A percentile compares a stretch with the other conserved stretches of the same genome.
These are phyloP conservation scores for Heliconius charithonia DNA, from an alignment of 2,888 invertebrate genomes.

Conservation along the genomic window DNA sequence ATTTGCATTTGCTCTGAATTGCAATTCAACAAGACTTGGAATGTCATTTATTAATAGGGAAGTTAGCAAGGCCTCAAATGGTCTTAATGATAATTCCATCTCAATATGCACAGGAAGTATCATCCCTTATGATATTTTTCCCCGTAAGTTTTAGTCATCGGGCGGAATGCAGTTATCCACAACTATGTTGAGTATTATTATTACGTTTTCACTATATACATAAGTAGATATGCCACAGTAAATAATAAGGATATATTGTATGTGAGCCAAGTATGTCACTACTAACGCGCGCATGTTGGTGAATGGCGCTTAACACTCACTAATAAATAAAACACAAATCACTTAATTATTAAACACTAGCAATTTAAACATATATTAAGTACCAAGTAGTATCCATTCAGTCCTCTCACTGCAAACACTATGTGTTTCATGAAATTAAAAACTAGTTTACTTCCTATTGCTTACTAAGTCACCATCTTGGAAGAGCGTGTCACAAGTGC, in stretches of 20 bases:
- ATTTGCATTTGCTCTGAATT: slow-evolving; percentile 47
- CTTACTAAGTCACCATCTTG: slow-evolving; percentile 65
- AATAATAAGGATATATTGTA: slow-evolving; percentile 71
- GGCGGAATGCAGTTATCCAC: slow-evolving; percentile 85
- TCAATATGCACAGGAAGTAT: slow-evolving; percentile 58
- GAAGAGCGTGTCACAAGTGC: slow-evolving; percentile 66
- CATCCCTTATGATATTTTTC: slow-evolving; percentile 69
- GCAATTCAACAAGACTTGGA: slow-evolving; percentile 82
- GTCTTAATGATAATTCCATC: slow-evolving; percentile 36
- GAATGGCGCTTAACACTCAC: slow-evolving; percentile 64
- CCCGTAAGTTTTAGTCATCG: slow-evolving; percentile 82
- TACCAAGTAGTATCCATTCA: slow-evolving; percentile 57
- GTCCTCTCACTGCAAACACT: slow-evolving; percentile 69
- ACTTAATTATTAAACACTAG: slow-evolving; percentile 72
- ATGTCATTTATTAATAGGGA: slow-evolving; percentile 80
- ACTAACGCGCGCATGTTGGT: slow-evolving; percentile 56
- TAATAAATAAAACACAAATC: slow-evolving; percentile 64
- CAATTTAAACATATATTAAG: slow-evolving; percentile 77
- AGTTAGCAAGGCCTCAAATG: slow-evolving; percentile 59
- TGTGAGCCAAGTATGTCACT: slow-evolving; percentile 68
- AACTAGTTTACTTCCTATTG: slow-evolving; percentile 55
- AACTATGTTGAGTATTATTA: slow-evolving; percentile 83
- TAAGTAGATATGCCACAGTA: slow-evolving; percentile 78
- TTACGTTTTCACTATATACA: slow-evolving; percentile 78
- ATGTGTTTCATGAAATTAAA: slow-evolving; percentile 64